Percentiles rank a stretch among this genome's conserved stretches.
phyloP scores from a whole-genome alignment of 2,888 invertebrate species.

The Amphipyra berbera region DNA sequence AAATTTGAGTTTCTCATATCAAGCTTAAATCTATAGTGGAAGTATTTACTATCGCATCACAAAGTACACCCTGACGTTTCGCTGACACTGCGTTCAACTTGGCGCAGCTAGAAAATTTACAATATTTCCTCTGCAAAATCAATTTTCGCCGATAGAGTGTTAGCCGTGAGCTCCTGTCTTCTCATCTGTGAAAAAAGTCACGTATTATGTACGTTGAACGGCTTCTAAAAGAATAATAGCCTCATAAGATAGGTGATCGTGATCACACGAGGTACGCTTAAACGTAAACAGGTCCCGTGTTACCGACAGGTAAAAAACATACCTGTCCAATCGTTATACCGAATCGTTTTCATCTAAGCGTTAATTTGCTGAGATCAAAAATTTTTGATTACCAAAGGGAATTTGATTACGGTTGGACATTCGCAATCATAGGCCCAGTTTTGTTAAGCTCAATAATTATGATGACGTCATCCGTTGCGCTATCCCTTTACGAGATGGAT shows the following conservation, averaged over 20 bases:
- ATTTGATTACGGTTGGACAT: conserved; percentile 60
- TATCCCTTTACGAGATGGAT: conserved; percentile 51
- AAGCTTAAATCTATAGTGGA: conserved; percentile 58
- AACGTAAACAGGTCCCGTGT: conserved; percentile 39
- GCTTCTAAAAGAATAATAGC: conserved; percentile 73
- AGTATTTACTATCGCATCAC: conserved; percentile 59
- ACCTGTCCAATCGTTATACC: conserved; percentile 48
- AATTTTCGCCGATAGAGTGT: conserved; percentile 81
- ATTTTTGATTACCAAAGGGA: conserved; percentile 55
- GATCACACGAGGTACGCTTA: conserved; percentile 53
- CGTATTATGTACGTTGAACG: conserved; percentile 78
- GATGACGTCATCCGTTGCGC: conserved; percentile 59
- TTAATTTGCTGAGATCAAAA: conserved; percentile 56
- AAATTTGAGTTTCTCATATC: conserved; percentile 21
- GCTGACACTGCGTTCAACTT: conserved; percentile 68
- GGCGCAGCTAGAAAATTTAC: conserved; percentile 76
- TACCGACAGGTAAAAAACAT: conserved; percentile 26
- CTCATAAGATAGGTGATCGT: conserved; percentile 69
- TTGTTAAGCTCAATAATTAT: conserved; percentile 59
- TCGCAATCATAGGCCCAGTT: conserved; percentile 56
- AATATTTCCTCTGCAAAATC: conserved; percentile 83
- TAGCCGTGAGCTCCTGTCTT: conserved; percentile 70
- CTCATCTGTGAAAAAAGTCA: conserved; percentile 81
- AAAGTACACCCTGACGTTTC: conserved; percentile 62
- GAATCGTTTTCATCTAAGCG: conserved; percentile 52